phyloP scores from a whole-genome alignment of 1,140 invertebrate species.

The Tetramorium alpestre region DNA sequence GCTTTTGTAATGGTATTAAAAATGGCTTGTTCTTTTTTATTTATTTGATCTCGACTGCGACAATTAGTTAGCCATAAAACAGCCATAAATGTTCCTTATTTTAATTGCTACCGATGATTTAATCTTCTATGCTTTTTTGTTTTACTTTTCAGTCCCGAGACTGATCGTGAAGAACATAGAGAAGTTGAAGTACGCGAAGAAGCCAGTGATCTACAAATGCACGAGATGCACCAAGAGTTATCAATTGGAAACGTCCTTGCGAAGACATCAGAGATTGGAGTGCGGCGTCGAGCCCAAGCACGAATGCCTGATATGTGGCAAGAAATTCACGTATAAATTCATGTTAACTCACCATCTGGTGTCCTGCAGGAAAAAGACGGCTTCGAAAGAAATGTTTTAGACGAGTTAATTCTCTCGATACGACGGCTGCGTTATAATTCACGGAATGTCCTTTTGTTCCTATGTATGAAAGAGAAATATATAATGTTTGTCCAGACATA shows the following conservation, averaged over 20 bases:
- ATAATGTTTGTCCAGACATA: background rate
- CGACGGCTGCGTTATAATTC: background rate
- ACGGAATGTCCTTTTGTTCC: background rate
- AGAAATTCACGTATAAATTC: slow-evolving; percentile 82
- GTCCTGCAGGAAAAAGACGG: slow-evolving; percentile 67
- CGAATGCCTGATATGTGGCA: slow-evolving; percentile 82
- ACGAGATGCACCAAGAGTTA: slow-evolving; percentile 72
- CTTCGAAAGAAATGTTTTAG: slow-evolving; percentile 18
- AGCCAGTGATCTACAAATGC: slow-evolving; percentile 69
- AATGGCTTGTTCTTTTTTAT: background rate
- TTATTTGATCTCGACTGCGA: background rate
- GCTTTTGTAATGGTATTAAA: background rate
- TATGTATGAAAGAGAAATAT: background rate
- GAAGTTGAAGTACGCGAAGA: slow-evolving; percentile 43
- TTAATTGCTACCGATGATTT: background rate
- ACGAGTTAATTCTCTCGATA: background rate
- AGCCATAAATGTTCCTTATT: background rate
- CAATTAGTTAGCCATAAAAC: background rate
- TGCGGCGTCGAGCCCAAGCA: slow-evolving; percentile 83
- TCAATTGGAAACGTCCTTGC: slow-evolving; percentile 75
- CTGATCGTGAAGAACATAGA: slow-evolving; percentile 70
- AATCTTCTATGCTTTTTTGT: slow-evolving; percentile 33
- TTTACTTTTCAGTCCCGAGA: slow-evolving; percentile 75
- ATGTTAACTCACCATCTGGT: slow-evolving; percentile 78
- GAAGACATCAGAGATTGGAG: slow-evolving; percentile 82